Evolutionary conservation across 2,888 invertebrate species (phyloP).

Genomic region (Eilema caniola): DNA sequence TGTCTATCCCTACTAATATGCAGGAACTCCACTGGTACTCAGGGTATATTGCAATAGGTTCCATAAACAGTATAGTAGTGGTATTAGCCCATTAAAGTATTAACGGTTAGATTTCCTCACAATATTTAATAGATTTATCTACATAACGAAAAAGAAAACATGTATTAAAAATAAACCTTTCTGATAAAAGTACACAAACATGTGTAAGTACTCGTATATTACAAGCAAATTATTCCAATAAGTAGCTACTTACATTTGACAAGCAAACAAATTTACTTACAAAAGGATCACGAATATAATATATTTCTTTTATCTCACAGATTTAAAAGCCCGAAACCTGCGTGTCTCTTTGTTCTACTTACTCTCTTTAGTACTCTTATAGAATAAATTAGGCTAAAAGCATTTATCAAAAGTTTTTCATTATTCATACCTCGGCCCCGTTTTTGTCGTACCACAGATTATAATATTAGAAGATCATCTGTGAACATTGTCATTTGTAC

Average conservation of each 20-base stretch:
- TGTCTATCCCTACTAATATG: background rate
- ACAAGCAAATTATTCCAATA: conserved; percentile 8
- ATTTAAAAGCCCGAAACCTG: conserved; percentile 23
- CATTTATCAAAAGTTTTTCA: conserved; percentile 42
- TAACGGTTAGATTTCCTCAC: too few species aligned
- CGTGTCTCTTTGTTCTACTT: conserved; percentile 28
- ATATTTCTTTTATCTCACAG: conserved; percentile 18
- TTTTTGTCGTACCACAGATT: conserved; percentile 17
- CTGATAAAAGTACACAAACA: background rate
- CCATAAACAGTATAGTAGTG: too few species aligned
- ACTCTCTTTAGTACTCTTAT: conserved; percentile 17
- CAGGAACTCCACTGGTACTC: background rate
- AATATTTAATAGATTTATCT: background rate
- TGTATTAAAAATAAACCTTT: background rate
- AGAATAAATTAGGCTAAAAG: conserved; percentile 39
- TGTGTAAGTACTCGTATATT: background rate
- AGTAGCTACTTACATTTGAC: conserved; percentile 19
- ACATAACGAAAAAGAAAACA: background rate
- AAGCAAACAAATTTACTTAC: conserved; percentile 15
- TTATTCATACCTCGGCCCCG: conserved; percentile 30
- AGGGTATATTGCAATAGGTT: too few species aligned
- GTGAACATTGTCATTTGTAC: conserved; percentile 13
- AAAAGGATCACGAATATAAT: conserved; percentile 12
- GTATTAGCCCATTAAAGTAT: too few species aligned
- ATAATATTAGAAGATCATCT: conserved; percentile 17